Conservation (phyloP, 2,113 vertebrate species). For the Numenius arquata region DNA sequence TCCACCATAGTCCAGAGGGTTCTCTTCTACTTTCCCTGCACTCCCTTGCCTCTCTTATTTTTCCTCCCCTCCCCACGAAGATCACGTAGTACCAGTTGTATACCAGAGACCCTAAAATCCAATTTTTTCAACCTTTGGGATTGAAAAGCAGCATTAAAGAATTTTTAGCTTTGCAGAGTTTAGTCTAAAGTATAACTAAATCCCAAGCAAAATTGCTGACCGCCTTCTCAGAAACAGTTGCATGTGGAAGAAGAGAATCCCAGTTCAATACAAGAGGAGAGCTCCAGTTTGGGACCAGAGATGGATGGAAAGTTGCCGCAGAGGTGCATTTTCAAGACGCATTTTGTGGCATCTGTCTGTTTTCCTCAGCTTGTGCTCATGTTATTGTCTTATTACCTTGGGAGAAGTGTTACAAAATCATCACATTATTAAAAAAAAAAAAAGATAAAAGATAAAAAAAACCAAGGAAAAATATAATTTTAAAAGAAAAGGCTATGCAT, state of each 20-base stretch:
- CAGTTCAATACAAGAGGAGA: background rate
- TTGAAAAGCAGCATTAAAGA: background rate
- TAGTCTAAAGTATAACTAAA: background rate
- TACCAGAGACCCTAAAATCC: background rate
- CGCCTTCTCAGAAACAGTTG: background rate
- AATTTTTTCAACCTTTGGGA: background rate
- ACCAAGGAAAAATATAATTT: constrained; percentile 30
- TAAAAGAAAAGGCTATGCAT: constrained; percentile 67
- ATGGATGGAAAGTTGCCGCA: background rate
- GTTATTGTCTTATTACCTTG: constrained; percentile 41
- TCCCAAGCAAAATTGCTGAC: background rate
- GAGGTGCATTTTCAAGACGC: background rate
- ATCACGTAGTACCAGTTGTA: background rate
- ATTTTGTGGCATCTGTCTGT: background rate
- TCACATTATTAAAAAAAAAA: background rate
- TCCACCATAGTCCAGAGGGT: background rate
- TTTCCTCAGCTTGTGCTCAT: background rate
- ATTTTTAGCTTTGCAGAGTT: background rate
- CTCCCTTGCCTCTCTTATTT: background rate
- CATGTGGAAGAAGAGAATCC: background rate
- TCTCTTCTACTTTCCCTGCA: background rate
- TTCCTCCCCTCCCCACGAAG: background rate
- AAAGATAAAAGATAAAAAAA: background rate
- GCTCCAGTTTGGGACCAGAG: background rate
- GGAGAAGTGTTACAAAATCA: constrained; percentile 9